Evolutionary conservation across 2,797 vertebrate genomes (phyloP), one percentile per base, ranked within the genome.

Genomic region (Takifugu ocellatus): DNA sequence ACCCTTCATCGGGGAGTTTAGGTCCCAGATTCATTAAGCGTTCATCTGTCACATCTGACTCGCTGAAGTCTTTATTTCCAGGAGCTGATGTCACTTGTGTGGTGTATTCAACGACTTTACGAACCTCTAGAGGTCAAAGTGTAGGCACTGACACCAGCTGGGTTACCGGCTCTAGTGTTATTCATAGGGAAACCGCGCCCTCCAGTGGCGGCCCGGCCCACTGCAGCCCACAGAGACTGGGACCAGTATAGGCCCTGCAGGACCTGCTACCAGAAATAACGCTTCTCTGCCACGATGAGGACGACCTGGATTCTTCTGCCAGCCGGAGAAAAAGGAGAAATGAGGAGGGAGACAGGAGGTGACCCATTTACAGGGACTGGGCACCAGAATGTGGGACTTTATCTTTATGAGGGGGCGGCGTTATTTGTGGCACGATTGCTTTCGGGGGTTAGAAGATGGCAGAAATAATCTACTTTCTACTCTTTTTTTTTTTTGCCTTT

Each of bases 241-340:
- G 81, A 85, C 88, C 88, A 90, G 91, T 90, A 87, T 81, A 83
- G 87, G 90, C 89, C 89, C 91, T 89, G 85, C 84, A 91, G 91
- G 91, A 92, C 84, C 86, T 72, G 83, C 77, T 78, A 83, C 89
- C 87, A 82, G 86, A 93, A 93, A 93, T 92, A 93, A 92, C 86
- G 88, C 84, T 87, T 79, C 88, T 90, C 86, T 85, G 89, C 84
- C 83, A 70, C 60, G 77, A 81, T 84, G 85, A 86, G 86, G 87
- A 85, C 82, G 90, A 90, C 91, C 92, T 92, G 77, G 68, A 91
- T 93, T 92, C 85, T 84, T 88, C 82, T 87, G 89, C 87, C 86
- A 89, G 82, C 75, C 89, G 66, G 68, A 74, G 78, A 85, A 84
- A 74, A 56, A 70, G 74, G 80, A 87, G 78, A 77, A 66, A 70